Percentiles rank a stretch among this genome's conserved stretches.
phyloP scores from a whole-genome alignment of 1,140 invertebrate genomes.

The Leptinotarsa defecta region DNA sequence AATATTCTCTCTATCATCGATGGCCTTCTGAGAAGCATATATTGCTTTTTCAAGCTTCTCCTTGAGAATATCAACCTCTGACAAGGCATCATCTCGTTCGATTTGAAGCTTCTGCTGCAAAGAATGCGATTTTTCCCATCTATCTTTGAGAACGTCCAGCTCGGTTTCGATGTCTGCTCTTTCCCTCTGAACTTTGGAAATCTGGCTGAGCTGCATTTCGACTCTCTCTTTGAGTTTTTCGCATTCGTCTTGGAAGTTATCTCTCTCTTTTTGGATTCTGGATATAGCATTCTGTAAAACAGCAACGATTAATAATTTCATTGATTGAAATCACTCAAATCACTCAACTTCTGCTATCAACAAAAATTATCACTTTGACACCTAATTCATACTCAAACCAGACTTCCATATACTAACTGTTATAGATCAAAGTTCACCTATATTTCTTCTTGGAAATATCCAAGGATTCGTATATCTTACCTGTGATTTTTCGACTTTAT shows the following conservation, averaged over 20 bases:
- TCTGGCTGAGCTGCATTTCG: slow-evolving; percentile 77
- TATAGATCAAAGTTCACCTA: too few relatives aligned
- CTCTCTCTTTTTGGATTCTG: slow-evolving; percentile 85
- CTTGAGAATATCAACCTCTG: slow-evolving; percentile 84
- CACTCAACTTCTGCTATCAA: too few relatives aligned
- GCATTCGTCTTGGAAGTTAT: slow-evolving; percentile 77
- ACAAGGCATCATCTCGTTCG: slow-evolving; percentile 81
- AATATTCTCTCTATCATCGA: slow-evolving; percentile 85
- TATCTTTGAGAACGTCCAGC: slow-evolving; percentile 82
- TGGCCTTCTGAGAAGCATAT: slow-evolving; percentile 75
- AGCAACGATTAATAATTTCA: background rate
- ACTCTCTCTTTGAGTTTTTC: slow-evolving; percentile 80
- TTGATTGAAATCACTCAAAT: too few relatives aligned
- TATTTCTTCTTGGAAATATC: too few relatives aligned
- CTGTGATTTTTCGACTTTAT: slow-evolving; percentile 88
- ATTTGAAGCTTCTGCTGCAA: slow-evolving; percentile 85
- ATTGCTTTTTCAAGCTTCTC: slow-evolving; percentile 88
- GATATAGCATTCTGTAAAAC: slow-evolving; percentile 66
- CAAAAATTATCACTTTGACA: too few relatives aligned
- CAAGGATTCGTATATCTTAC: slow-evolving; percentile 59
- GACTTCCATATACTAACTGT: too few relatives aligned
- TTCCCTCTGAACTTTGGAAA: slow-evolving; percentile 82
- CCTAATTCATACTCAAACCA: too few relatives aligned
- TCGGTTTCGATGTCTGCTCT: slow-evolving; percentile 82
- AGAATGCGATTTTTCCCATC: slow-evolving; percentile 84